Evolutionary conservation across 1,140 invertebrate genomes (phyloP).

Genomic region (Saccostrea cuccullata): DNA sequence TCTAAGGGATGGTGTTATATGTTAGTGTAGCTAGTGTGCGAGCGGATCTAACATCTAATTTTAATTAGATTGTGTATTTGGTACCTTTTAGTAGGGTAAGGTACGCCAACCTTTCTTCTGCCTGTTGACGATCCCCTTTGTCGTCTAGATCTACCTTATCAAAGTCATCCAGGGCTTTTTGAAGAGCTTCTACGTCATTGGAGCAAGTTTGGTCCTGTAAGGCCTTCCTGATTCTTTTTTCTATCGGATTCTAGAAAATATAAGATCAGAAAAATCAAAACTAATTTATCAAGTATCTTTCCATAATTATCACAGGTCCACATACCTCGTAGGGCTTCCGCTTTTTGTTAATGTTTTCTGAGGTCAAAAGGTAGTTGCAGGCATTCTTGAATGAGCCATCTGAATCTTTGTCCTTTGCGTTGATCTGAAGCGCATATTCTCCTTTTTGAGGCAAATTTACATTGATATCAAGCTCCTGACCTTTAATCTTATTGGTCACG

Average conservation of each 20-base stretch:
- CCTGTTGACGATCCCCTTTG: slow-evolving; percentile 18
- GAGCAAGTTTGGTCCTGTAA: slow-evolving; percentile 19
- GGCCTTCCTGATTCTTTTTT: slow-evolving; percentile 9
- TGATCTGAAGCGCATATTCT: slow-evolving; percentile 51
- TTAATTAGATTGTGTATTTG: too few species aligned
- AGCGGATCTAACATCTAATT: too few species aligned
- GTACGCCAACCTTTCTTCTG: slow-evolving; percentile 38
- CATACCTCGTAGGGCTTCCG: slow-evolving; percentile 46
- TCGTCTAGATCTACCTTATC: slow-evolving; percentile 44
- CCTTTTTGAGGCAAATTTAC: slow-evolving; percentile 52
- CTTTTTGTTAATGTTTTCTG: slow-evolving; percentile 48
- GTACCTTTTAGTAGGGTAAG: slow-evolving; percentile 39
- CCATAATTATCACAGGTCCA: not conserved
- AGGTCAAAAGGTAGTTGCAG: slow-evolving; percentile 55
- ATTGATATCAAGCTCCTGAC: slow-evolving; percentile 40
- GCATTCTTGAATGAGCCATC: slow-evolving; percentile 43
- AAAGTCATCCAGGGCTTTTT: slow-evolving; percentile 45
- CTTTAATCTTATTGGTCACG: slow-evolving; percentile 30
- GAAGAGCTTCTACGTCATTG: slow-evolving; percentile 28
- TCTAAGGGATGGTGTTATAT: too few species aligned
- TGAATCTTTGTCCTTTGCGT: slow-evolving; percentile 38
- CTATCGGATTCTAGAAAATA: slow-evolving; percentile 9
- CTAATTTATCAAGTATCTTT: not conserved
- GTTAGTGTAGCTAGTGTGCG: too few species aligned
- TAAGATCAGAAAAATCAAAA: not conserved